A percentile compares a stretch with the other conserved stretches of the same genome.
Evolutionary conservation across 2,113 vertebrate genomes (phyloP).

Genomic region (Nansenia antarctica): DNA sequence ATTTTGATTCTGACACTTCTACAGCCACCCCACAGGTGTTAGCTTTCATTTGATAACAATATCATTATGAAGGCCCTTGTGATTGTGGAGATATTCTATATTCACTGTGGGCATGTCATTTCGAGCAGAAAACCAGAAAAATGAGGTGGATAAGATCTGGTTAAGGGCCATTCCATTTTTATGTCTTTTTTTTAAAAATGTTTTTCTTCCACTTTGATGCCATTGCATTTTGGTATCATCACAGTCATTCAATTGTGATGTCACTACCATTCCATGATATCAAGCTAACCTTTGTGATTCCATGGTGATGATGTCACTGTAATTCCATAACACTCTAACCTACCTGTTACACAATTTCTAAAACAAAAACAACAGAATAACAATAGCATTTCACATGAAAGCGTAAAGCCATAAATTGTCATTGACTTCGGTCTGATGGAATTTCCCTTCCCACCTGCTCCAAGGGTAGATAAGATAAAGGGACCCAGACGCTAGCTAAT

Average conservation of each 20-base stretch:
- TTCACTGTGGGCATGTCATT: too few relatives aligned
- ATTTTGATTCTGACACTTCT: too few relatives aligned
- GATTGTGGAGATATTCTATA: too few relatives aligned
- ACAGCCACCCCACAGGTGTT: too few relatives aligned
- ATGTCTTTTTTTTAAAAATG: too few relatives aligned
- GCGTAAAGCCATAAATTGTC: conserved; percentile 29
- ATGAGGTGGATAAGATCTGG: too few relatives aligned
- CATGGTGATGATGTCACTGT: not conserved
- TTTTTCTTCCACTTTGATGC: not conserved
- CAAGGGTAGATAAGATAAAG: conserved; percentile 55
- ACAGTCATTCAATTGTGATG: not conserved
- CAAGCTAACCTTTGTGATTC: not conserved
- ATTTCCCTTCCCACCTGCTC: conserved; percentile 40
- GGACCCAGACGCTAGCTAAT: conserved; percentile 52
- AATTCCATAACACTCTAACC: too few relatives aligned
- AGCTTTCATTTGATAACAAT: too few relatives aligned
- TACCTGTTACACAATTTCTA: not conserved
- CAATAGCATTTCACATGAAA: not conserved
- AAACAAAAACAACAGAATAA: not conserved
- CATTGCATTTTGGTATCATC: too few relatives aligned
- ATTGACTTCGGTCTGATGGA: conserved; percentile 40
- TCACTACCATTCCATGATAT: not conserved
- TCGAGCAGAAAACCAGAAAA: too few relatives aligned
- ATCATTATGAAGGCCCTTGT: too few relatives aligned
- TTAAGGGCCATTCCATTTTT: too few relatives aligned